These are phyloP conservation scores for Bombus confusus DNA, from an alignment of 1,140 invertebrate species.

Conservation along the genomic window DNA sequence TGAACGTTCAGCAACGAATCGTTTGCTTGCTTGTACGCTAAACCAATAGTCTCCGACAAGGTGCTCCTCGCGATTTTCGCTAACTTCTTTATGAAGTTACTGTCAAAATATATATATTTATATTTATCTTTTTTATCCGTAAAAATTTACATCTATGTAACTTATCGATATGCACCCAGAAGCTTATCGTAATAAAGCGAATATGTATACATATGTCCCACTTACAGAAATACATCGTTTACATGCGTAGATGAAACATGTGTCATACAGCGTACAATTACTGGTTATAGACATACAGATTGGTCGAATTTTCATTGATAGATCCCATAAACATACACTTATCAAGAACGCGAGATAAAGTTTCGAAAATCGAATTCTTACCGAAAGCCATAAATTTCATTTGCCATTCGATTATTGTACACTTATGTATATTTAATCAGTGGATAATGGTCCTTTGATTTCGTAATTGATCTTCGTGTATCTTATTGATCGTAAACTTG, in stretches of 20 bases:
- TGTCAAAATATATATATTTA: constrained; percentile 67
- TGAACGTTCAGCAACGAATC: not conserved
- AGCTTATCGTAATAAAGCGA: constrained; percentile 62
- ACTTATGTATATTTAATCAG: constrained; percentile 44
- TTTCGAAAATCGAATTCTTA: constrained; percentile 24
- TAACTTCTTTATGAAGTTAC: constrained; percentile 49
- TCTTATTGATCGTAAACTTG: not conserved
- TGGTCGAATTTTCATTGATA: constrained; percentile 75
- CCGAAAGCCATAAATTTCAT: constrained; percentile 25
- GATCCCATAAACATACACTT: constrained; percentile 45
- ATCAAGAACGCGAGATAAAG: constrained; percentile 33
- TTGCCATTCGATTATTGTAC: constrained; percentile 48
- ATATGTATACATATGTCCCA: constrained; percentile 32
- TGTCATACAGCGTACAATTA: constrained; percentile 28
- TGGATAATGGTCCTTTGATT: constrained; percentile 52
- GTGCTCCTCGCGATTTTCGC: constrained; percentile 13
- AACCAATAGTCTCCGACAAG: constrained; percentile 26
- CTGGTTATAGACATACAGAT: constrained; percentile 77
- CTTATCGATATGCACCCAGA: constrained; percentile 55
- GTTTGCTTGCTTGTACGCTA: not conserved
- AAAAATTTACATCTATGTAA: constrained; percentile 65
- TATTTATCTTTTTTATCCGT: constrained; percentile 38
- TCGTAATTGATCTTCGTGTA: constrained; percentile 35
- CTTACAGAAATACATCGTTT: constrained; percentile 32
- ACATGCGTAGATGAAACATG: constrained; percentile 27